Evolutionary conservation across 1,140 invertebrate species (phyloP), one percentile per base, ranked within the genome.

Genomic region (Nomia melanderi): DNA sequence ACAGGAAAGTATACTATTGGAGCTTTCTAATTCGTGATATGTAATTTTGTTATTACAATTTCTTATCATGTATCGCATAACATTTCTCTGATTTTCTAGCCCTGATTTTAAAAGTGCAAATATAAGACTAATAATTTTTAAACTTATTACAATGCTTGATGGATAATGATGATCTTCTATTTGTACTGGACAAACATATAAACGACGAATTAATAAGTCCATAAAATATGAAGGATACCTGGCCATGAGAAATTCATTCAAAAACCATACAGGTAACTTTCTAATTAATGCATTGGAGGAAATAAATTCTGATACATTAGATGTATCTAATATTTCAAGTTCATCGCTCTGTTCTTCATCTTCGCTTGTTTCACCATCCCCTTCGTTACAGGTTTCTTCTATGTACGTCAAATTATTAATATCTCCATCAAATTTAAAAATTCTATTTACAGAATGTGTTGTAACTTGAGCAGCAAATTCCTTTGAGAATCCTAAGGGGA

Each of bases 121-220:
- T 53, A 94, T 93, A 74, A 94, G 93, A 83, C 92, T 90, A 44
- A 97, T 84, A 56, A 98, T 94, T 14, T 94, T 92, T 60, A 95
- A 86, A 41, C 94, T 93, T 77, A 94, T 93, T 25, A 91, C 77
- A 79, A 95, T 94, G n/a, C 95, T 93, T 74, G 95, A 94, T 9
- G 92, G 88, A 31, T 93, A 88, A 5, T 87, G 86, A 82, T 94
- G 93, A 84, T 96, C 93, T 90, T 98, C 97, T 12, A 97, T 93
- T 92, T 97, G 96, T 20, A 95, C 94, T 29, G 92, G 93, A 77
- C 94, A 94, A 78, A 97, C 94, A 83, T 95, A 94, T 54, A 94
- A 91, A 75, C 94, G 93, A 53, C 94, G 91, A 27, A 93, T 92
- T 57, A 95, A 85, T 1, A 96, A 93, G 88, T 97, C 95, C 44